Percentiles rank a stretch among this genome's conserved stretches.
These are phyloP conservation scores for Verasper variegatus DNA, from an alignment of 2,113 vertebrate species.

Conservation along the genomic window DNA sequence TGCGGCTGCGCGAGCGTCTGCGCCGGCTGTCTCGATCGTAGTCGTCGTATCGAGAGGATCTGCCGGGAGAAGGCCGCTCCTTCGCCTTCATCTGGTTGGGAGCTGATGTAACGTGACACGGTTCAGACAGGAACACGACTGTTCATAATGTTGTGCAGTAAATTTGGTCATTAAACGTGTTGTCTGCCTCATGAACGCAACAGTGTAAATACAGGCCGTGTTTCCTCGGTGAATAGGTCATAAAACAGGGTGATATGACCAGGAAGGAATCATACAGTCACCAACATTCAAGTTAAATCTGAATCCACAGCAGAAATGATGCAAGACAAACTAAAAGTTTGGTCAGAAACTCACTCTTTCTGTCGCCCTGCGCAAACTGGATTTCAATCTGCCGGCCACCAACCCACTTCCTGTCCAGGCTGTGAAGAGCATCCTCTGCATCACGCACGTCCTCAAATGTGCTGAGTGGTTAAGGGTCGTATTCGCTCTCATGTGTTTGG, in stretches of 20 bases:
- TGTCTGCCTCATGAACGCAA: too few relatives aligned
- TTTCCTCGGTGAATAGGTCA: too few relatives aligned
- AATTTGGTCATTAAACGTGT: too few relatives aligned
- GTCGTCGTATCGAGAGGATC: conserved; percentile 94
- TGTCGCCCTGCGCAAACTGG: conserved; percentile 98
- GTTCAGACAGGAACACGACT: background rate
- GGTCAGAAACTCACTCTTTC: conserved; percentile 89
- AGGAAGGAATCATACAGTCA: too few relatives aligned
- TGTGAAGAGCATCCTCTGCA: conserved; percentile 97
- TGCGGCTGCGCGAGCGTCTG: conserved; percentile 92
- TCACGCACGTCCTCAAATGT: conserved; percentile 99
- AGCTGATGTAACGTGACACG: conserved; percentile 75
- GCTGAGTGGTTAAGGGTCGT: conserved; percentile 91
- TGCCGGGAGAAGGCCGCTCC: conserved; percentile 90
- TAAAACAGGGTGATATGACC: too few relatives aligned
- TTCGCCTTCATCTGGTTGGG: conserved; percentile 98
- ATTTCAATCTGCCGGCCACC: conserved; percentile 99
- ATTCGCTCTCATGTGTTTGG: conserved; percentile 20
- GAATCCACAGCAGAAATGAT: background rate
- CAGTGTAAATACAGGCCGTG: too few relatives aligned
- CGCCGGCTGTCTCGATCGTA: conserved; percentile 88
- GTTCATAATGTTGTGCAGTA: too few relatives aligned
- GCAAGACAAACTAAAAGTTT: background rate
- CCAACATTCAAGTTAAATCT: too few relatives aligned
- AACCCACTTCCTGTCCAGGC: conserved; percentile 98